Evolutionary conservation across 2,888 invertebrate species (phyloP).

Genomic region (Cheilosia pagana): DNA sequence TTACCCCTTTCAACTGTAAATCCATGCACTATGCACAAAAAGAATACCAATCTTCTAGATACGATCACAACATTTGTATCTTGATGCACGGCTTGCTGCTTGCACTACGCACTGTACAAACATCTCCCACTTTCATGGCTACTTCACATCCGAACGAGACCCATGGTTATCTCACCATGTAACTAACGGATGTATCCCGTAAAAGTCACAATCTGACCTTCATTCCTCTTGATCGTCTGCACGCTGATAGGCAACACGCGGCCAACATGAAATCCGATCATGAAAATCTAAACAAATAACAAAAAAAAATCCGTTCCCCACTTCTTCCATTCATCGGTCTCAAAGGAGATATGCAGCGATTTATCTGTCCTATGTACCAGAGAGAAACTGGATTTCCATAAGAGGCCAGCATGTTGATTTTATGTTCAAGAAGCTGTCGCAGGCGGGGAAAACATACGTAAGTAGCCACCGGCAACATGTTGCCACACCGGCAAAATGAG

Average conservation of each 20-base stretch:
- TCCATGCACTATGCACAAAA: neutral
- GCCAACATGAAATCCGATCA: slow-evolving; percentile 51
- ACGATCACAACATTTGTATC: slow-evolving; percentile 6
- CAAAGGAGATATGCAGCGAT: neutral
- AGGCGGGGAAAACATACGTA: slow-evolving; percentile 13
- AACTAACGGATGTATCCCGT: slow-evolving; percentile 67
- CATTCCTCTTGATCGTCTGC: slow-evolving; percentile 63
- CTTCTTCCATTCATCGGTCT: slow-evolving; percentile 41
- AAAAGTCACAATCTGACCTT: slow-evolving; percentile 69
- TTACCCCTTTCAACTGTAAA: neutral
- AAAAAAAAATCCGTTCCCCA: slow-evolving; percentile 36
- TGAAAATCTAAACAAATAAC: slow-evolving; percentile 28
- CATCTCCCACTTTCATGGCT: slow-evolving; percentile 34
- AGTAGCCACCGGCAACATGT: slow-evolving; percentile 54
- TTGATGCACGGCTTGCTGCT: neutral
- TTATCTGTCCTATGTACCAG: slow-evolving; percentile 7
- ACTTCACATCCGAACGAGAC: slow-evolving; percentile 45
- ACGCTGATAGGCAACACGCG: slow-evolving; percentile 58
- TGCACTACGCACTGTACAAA: neutral
- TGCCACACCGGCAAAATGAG: slow-evolving; percentile 44
- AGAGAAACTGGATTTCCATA: slow-evolving; percentile 69
- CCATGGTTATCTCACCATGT: slow-evolving; percentile 50
- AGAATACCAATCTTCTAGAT: neutral
- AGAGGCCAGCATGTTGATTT: slow-evolving; percentile 39
- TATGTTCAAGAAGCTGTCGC: slow-evolving; percentile 52